These are phyloP conservation scores for Diphyllodes magnificus DNA, from an alignment of 2,113 vertebrate species.

Conservation along the genomic window DNA sequence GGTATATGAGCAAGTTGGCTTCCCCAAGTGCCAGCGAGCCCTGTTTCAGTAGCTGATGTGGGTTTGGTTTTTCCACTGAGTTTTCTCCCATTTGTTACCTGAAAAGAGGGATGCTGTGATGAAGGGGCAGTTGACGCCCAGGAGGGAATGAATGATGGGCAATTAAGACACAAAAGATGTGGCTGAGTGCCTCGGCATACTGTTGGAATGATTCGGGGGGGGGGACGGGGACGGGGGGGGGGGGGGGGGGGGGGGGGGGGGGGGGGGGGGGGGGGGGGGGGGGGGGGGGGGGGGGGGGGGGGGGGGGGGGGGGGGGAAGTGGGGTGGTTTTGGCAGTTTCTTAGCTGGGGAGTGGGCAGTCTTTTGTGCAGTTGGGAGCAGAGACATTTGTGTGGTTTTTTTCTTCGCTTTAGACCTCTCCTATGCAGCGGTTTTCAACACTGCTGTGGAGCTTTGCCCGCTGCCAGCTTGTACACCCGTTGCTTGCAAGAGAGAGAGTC, in stretches of 20 bases:
- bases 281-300: rapidly evolving
- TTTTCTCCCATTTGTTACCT: background rate
- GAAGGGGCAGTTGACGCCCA: background rate
- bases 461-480: rapidly evolving
- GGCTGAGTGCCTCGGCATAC: background rate
- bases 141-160: background rate
- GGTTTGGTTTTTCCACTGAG: background rate
- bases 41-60: background rate
- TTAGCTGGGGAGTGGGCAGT: background rate
- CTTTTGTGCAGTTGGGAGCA: background rate
- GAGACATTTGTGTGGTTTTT: background rate
- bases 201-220: background rate
- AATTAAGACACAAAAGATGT: background rate
- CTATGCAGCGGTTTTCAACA: background rate
- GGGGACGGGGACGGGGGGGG: rapidly evolving
- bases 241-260: rapidly evolving
- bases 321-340: background rate
- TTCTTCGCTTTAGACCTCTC: background rate
- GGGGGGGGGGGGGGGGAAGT: too few species aligned
- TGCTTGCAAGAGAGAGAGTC: background rate
- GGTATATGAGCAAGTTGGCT: background rate
- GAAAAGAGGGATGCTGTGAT: background rate
- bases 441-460: rapidly evolving
- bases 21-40: background rate
- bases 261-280: rapidly evolving